A percentile compares a stretch with the other conserved stretches of the same genome.
phyloP scores from a whole-genome alignment of 2,797 vertebrate genomes.

The Avahi laniger region DNA sequence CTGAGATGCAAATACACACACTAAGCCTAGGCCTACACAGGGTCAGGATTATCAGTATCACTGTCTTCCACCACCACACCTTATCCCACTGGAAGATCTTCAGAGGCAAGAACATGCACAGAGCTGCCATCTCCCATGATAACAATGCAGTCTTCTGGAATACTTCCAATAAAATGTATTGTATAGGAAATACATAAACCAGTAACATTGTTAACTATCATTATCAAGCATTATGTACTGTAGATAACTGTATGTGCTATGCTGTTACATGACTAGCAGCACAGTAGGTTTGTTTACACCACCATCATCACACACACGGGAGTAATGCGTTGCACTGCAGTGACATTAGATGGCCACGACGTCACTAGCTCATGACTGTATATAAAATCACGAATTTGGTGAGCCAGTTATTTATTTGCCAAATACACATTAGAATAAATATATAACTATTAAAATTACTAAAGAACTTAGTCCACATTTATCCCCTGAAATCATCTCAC shows the following conservation, averaged over 20 bases:
- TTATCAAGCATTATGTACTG: not conserved
- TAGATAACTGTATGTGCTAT: not conserved
- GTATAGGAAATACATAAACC: not conserved
- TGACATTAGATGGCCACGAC: not conserved
- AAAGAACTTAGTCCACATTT: not conserved
- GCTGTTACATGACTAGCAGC: not conserved
- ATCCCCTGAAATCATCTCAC: not conserved
- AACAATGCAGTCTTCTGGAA: not conserved
- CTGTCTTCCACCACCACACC: not conserved
- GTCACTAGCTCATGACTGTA: not conserved
- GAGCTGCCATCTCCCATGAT: not conserved
- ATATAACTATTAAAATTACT: not conserved
- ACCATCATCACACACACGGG: not conserved
- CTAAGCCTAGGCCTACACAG: not conserved
- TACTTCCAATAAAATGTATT: not conserved
- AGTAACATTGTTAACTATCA: not conserved
- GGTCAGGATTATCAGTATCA: not conserved
- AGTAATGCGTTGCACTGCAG: too few species aligned
- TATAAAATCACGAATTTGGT: conserved; percentile 11
- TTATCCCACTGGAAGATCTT: not conserved
- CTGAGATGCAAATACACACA: not conserved
- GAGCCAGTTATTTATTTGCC: not conserved
- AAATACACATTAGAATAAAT: not conserved
- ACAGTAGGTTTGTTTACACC: not conserved
- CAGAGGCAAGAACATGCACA: not conserved